These are phyloP conservation scores for Chlorops oryzae DNA, from an alignment of 1,140 invertebrate genomes.

Conservation along the genomic window DNA sequence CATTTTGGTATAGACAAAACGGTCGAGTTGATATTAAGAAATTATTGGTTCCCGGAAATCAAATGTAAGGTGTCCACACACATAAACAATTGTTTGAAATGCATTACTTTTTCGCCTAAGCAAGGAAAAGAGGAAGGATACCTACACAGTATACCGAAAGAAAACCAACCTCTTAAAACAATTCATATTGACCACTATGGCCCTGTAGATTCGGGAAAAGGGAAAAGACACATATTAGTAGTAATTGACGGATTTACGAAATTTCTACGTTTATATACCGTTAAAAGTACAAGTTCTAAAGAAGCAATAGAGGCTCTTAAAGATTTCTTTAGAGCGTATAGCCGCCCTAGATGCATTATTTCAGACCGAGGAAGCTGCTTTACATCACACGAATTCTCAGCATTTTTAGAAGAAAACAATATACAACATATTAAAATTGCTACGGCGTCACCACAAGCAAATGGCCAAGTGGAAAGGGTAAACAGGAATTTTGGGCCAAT, in stretches of 20 bases:
- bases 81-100: conserved; percentile 21
- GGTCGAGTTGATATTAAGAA: background rate
- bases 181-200: conserved; percentile 35
- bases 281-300: no score
- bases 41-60: background rate
- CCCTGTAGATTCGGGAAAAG: conserved; percentile 26
- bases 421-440: conserved; percentile 14
- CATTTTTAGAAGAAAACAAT: conserved; percentile 16
- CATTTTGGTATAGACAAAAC: background rate
- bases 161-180: conserved; percentile 22
- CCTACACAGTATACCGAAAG: conserved; percentile 34
- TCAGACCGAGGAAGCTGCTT: conserved; percentile 27
- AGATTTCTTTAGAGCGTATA: no score
- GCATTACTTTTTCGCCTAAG: conserved; percentile 19
- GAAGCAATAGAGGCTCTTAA: no score
- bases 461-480: conserved; percentile 6
- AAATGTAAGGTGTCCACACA: conserved; percentile 17
- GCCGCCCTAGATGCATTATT: conserved; percentile 20
- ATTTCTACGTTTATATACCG: no score
- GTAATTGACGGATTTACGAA: conserved; percentile 31
- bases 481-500: conserved; percentile 2
- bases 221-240: conserved; percentile 43
- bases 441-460: background rate
- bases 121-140: conserved; percentile 20
- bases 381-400: conserved; percentile 17